Base-by-base conservation (phyloP, 2,113 vertebrate species). In the Sturnus vulgaris region DNA sequence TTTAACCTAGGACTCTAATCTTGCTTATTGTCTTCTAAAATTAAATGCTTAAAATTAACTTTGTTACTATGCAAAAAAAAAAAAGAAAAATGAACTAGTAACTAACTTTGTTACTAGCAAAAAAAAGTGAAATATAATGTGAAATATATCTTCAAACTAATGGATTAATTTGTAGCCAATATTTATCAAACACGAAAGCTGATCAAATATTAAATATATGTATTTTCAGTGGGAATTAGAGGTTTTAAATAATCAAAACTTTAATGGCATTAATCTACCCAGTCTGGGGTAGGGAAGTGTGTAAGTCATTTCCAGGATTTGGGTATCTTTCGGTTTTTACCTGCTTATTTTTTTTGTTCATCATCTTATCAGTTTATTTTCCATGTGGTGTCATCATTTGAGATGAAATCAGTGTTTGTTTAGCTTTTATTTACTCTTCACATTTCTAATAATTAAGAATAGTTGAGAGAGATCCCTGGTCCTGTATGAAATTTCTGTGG, bases 221-320 rank as follows among this genome's bases (percentile, higher is more conserved):
- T 60, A 37, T 68, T 86, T 92, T 80, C 46, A 77, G 15, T 52
- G 25, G 19, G 30, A 92, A 86, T 33, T 7, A 46, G 18, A 68
- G 3, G 3, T 28, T 69, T 76, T 47, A 40, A 65, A 3, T 53
- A 47, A 69, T 61, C 39, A 47, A 35, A 42, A 60, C 52, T 73
- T 79, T n/a, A 79, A 39, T 90, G 24, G 7, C 22, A 66, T 42
- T 55, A 16, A 42, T 63, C 39, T 75, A 2, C 39, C 2, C 23
- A 27, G 4, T 72, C 52, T 80, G 15, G 7, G 4, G 7, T 2
- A 3, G 6, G 7, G 9, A 11, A 40, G 1, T 3, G 5, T 47
- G 9, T 25, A 31, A 33, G n/a, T 23, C 0, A 39, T 79, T 92
- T 82, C 17, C 33, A 55, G 10, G 12, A 12, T 42, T 80, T 16